Percentiles rank a stretch among this genome's conserved stretches.
Conservation (phyloP, 1,140 invertebrate species). For the Drosophila miranda region DNA sequence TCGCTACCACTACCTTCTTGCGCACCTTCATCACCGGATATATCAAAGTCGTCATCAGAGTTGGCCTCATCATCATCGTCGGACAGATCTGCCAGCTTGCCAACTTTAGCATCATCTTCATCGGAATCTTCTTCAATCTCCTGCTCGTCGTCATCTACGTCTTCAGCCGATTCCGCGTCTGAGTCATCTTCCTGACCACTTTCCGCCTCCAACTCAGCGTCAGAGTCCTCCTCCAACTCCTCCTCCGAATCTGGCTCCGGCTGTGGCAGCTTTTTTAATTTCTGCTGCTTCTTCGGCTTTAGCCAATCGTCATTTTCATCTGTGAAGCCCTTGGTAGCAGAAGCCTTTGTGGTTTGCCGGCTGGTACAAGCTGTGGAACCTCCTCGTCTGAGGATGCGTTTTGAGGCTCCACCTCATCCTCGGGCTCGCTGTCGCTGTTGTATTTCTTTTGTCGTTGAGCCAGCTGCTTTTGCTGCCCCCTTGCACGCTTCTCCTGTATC, state of each 20-base stretch:
- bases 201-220: constrained; percentile 38
- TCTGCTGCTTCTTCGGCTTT: constrained; percentile 85
- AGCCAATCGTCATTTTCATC: constrained; percentile 89
- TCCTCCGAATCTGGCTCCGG: constrained; percentile 34
- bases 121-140: constrained; percentile 50
- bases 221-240: constrained; percentile 22
- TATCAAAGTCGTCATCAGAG: constrained; percentile 67
- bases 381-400: constrained; percentile 43
- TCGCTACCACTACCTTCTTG: constrained; percentile 61
- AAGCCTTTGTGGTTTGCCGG: constrained; percentile 28
- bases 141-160: constrained; percentile 65
- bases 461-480: constrained; percentile 43
- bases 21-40: constrained; percentile 76
- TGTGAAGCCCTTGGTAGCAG: constrained; percentile 83
- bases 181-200: constrained; percentile 24
- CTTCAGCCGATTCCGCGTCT: constrained; percentile 39
- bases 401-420: constrained; percentile 36
- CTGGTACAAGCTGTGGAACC: constrained; percentile 53
- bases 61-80: constrained; percentile 55
- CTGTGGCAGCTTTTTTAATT: constrained; percentile 47
- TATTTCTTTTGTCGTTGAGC: constrained; percentile 56
- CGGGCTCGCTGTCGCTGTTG: constrained; percentile 73
- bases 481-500: constrained; percentile 79
- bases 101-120: constrained; percentile 54
- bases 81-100: constrained; percentile 70